Conservation (phyloP, 2,888 invertebrate genomes). For the Scelioninae gen. 1 region DNA sequence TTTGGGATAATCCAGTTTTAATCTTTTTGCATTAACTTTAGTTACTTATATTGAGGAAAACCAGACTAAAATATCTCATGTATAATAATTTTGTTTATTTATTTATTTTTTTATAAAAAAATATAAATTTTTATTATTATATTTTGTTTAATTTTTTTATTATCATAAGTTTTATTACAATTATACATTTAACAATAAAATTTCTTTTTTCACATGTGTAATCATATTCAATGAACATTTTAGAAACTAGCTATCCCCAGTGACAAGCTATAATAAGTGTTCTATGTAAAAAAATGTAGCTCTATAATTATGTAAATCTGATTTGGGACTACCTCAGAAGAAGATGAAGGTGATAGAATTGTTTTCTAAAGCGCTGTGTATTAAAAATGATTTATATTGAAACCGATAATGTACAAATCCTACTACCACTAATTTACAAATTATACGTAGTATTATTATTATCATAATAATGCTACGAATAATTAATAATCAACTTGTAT, state of each 20-base stretch:
- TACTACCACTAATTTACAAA: neutral
- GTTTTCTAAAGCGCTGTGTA: neutral
- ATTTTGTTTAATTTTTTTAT: too few relatives aligned
- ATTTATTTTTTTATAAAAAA: too few relatives aligned
- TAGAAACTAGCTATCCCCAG: neutral
- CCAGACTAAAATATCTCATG: too few relatives aligned
- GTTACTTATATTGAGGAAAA: too few relatives aligned
- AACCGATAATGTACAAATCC: slow-evolving; percentile 1
- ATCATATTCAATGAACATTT: neutral
- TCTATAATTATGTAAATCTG: neutral
- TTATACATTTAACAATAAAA: too few relatives aligned
- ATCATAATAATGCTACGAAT: too few relatives aligned
- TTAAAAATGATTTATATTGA: slow-evolving; percentile 1
- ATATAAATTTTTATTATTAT: too few relatives aligned
- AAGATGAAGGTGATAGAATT: neutral
- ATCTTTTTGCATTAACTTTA: neutral
- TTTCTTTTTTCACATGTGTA: neutral
- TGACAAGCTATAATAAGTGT: slow-evolving; percentile 1
- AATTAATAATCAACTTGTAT: neutral
- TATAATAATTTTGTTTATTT: too few relatives aligned
- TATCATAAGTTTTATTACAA: too few relatives aligned
- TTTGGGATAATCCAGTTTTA: neutral
- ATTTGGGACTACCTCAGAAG: slow-evolving; percentile 22
- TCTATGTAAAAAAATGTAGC: slow-evolving; percentile 10
- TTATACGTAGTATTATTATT: neutral